These are phyloP conservation scores for Pandemis corylana DNA, from an alignment of 2,888 invertebrate genomes.

Conservation along the genomic window DNA sequence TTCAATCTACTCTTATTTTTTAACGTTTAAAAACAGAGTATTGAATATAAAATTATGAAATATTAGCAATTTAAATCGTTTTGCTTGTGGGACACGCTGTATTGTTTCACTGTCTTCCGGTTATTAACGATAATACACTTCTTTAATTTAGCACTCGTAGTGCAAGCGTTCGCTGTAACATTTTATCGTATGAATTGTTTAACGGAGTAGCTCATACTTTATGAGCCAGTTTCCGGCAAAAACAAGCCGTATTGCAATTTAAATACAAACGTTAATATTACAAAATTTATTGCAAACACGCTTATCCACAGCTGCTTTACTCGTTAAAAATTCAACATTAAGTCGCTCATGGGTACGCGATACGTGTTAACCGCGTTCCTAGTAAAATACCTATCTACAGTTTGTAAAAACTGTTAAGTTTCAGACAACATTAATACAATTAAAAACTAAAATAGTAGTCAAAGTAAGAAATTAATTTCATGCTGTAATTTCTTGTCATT, in stretches of 20 bases:
- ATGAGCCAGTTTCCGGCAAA: slow-evolving; percentile 61
- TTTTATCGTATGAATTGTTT: slow-evolving; percentile 54
- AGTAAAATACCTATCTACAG: slow-evolving; percentile 9
- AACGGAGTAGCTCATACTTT: slow-evolving; percentile 55
- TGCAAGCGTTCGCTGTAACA: slow-evolving; percentile 42
- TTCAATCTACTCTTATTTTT: background rate
- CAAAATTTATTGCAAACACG: slow-evolving; percentile 63
- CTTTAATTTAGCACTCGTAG: slow-evolving; percentile 41
- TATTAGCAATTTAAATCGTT: background rate
- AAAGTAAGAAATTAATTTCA: too few relatives aligned
- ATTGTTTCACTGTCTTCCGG: slow-evolving; percentile 28
- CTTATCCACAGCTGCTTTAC: slow-evolving; percentile 59
- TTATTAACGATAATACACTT: slow-evolving; percentile 35
- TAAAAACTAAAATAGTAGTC: background rate
- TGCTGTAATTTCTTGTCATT: too few relatives aligned
- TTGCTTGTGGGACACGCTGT: slow-evolving; percentile 3
- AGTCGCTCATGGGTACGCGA: slow-evolving; percentile 62
- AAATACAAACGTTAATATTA: slow-evolving; percentile 66
- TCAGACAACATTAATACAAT: background rate
- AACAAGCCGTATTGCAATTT: slow-evolving; percentile 63
- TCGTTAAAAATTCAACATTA: slow-evolving; percentile 70
- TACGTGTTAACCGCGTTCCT: slow-evolving; percentile 49
- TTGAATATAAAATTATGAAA: background rate
- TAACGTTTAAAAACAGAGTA: background rate
- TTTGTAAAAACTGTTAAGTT: background rate